These are phyloP conservation scores for Nipponia nippon DNA, from an alignment of 2,113 vertebrate genomes.

Conservation along the genomic window DNA sequence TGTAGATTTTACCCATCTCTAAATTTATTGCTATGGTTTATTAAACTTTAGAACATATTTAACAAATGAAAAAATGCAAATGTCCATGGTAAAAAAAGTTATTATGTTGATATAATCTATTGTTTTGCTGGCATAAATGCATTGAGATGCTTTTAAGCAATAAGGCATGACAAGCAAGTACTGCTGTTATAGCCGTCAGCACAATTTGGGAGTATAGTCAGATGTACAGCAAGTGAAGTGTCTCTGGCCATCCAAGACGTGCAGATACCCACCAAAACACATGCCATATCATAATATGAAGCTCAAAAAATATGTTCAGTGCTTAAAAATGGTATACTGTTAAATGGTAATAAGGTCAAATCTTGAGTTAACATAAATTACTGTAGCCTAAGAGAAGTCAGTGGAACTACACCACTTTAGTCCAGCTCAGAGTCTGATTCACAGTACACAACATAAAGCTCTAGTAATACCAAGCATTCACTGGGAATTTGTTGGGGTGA, in stretches of 20 bases:
- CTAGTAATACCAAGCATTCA: neutral
- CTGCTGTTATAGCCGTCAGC: neutral
- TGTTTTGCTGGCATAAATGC: neutral
- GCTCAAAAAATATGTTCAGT: neutral
- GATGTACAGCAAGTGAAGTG: neutral
- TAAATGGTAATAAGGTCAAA: neutral
- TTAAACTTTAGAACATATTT: neutral
- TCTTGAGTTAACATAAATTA: neutral
- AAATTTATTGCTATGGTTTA: neutral
- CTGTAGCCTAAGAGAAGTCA: neutral
- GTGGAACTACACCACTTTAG: neutral
- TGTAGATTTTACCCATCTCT: neutral
- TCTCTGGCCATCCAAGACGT: neutral
- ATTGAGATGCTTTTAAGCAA: neutral
- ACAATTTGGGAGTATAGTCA: neutral
- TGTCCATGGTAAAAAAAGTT: neutral
- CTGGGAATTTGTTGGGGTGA: too few species aligned
- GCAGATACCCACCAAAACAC: neutral
- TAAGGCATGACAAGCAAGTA: neutral
- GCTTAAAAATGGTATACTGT: neutral
- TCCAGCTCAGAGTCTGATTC: neutral
- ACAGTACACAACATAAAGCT: neutral
- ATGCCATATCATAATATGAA: neutral
- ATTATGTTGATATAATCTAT: neutral
- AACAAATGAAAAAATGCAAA: neutral